These are phyloP conservation scores for Portevinia maculata DNA, from an alignment of 2,888 invertebrate genomes.

Conservation along the genomic window DNA sequence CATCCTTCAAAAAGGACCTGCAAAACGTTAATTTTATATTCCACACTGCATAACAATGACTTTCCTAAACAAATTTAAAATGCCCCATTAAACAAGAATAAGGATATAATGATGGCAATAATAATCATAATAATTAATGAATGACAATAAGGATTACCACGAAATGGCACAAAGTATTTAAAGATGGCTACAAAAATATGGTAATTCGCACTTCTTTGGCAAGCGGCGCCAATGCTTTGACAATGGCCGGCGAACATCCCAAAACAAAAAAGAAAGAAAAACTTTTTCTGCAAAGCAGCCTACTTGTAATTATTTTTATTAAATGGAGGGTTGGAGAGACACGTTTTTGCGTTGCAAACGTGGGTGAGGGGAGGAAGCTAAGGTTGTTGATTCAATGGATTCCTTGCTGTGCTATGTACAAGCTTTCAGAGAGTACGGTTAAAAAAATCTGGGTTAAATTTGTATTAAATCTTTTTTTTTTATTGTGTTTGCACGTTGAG, in stretches of 20 bases:
- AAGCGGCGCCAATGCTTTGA: neutral
- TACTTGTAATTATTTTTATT: neutral
- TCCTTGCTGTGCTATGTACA: too few relatives aligned
- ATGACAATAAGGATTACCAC: slow-evolving; percentile 73
- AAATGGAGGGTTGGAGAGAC: neutral
- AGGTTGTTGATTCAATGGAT: too few relatives aligned
- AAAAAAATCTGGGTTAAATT: too few relatives aligned
- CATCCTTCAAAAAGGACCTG: too few relatives aligned
- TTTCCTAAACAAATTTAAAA: slow-evolving; percentile 49
- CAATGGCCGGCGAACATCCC: too few relatives aligned
- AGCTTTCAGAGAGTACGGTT: too few relatives aligned
- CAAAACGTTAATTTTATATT: too few relatives aligned
- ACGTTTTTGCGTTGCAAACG: too few relatives aligned
- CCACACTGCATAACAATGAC: too few relatives aligned
- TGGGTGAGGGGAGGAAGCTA: too few relatives aligned
- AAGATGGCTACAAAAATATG: slow-evolving; percentile 73
- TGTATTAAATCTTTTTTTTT: too few relatives aligned
- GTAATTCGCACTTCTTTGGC: slow-evolving; percentile 47
- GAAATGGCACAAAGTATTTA: slow-evolving; percentile 64
- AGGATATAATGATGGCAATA: slow-evolving; percentile 72
- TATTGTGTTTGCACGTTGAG: too few relatives aligned
- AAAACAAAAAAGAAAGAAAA: neutral
- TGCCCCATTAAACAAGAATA: slow-evolving; percentile 72
- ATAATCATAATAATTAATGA: slow-evolving; percentile 74
- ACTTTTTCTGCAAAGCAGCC: neutral